A percentile compares a stretch with the other conserved stretches of the same genome.
phyloP scores from a whole-genome alignment of 23 tunicate species.

The Halocynthia aurantium region DNA sequence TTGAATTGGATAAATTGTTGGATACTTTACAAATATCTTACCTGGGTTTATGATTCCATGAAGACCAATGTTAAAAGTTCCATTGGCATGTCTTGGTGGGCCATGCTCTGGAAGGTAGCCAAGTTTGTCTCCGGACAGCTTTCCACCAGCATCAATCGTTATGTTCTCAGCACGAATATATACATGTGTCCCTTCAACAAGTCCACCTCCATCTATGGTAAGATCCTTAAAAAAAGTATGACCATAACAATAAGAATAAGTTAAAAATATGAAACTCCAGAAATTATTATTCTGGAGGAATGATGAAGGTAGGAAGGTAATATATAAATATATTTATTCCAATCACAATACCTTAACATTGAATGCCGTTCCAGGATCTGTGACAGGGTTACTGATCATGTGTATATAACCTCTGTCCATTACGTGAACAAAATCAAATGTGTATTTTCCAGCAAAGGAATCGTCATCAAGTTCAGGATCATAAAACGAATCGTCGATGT shows the following conservation, averaged over 20 bases:
- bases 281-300: too few species aligned
- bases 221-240: background rate
- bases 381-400: constrained; percentile 21
- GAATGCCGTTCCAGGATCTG: constrained; percentile 23
- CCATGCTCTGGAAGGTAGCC: constrained; percentile 15
- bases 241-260: too few species aligned
- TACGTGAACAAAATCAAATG: constrained; percentile 21
- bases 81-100: constrained; percentile 2
- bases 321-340: too few species aligned
- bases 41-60: constrained; percentile 37
- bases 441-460: constrained; percentile 20
- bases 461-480: constrained; percentile 11
- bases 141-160: constrained; percentile 27
- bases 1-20: too few species aligned
- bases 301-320: too few species aligned
- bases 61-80: constrained; percentile 13
- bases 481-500: constrained; percentile 25
- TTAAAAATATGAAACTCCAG: too few species aligned
- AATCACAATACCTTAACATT: background rate
- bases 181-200: constrained; percentile 27
- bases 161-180: constrained; percentile 25
- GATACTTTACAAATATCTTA: background rate
- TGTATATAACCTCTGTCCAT: constrained; percentile 14
- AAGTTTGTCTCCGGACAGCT: constrained; percentile 9
- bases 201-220: constrained; percentile 23